Percentiles rank a stretch among this genome's conserved stretches.
These are phyloP conservation scores for Parascotia fuliginaria DNA, from an alignment of 2,888 invertebrate genomes.

Conservation along the genomic window DNA sequence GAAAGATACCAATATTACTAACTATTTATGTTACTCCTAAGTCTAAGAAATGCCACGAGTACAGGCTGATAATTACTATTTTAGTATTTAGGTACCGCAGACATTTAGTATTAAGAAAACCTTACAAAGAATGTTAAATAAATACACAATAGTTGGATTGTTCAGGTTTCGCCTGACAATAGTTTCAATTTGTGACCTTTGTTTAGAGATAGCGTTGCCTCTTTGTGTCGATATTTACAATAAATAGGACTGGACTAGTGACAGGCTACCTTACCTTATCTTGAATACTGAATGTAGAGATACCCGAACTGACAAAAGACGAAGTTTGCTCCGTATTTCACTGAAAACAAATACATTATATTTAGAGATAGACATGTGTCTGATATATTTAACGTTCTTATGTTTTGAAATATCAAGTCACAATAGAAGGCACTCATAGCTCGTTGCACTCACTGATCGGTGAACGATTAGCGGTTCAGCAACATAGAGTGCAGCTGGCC, in stretches of 20 bases:
- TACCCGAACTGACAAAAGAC: not conserved
- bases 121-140: too few species aligned
- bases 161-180: not conserved
- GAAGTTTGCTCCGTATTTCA: constrained; percentile 1
- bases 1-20: too few species aligned
- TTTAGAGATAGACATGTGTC: not conserved
- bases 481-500: too few species aligned
- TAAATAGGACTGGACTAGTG: not conserved
- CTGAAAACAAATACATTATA: constrained; percentile 4
- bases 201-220: not conserved
- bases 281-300: constrained; percentile 6
- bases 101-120: too few species aligned
- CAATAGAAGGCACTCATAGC: too few species aligned
- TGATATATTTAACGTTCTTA: not conserved
- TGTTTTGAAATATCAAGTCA: not conserved
- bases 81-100: too few species aligned
- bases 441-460: too few species aligned
- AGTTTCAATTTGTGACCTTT: not conserved
- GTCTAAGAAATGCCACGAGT: too few species aligned
- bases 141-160: not conserved
- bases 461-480: too few species aligned
- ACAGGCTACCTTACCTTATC: constrained; percentile 5
- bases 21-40: too few species aligned
- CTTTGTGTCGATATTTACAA: constrained; percentile 2
- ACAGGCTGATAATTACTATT: too few species aligned